Base-by-base conservation (phyloP, 2,888 invertebrate species). In the Lasioglossum villosulum region DNA sequence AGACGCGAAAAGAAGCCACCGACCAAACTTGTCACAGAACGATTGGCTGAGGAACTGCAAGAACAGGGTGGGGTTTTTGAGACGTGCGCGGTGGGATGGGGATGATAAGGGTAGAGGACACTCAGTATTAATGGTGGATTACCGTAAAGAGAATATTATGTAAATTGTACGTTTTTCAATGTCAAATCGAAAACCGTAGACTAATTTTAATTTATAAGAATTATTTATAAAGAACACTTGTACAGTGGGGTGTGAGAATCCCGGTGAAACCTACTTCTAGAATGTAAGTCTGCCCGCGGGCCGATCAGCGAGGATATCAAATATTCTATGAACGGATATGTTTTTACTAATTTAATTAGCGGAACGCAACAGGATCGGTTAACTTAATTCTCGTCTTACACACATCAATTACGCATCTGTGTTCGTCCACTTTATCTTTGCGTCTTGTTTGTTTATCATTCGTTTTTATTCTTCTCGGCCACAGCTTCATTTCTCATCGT, bases 121-220 rank as follows among this genome's bases (percentile, higher is more conserved):
- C 92, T 91, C 94, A 94, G 94, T 94, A 94, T 94, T 94, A 94
- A 92, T 89, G 90, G 90, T 90, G 92, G 90, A 93, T 88, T 87
- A 89, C 92, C 88, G 90, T 90, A 89, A 91, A 84, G 87, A 39
- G 88, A 91, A 82, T 75, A 88, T 90, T 84, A 80, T 91, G 89
- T 91, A 91, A 82, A 91, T 89, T 90, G 80, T 91, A 90, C 88
- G 79, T 90, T 84, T 86, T 83, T 88, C 81, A 68, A 86, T 75
- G 88, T 84, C 84, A 72, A 80, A 73, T 83, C 78, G 82, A 80
- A 82, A 81, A 72, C 37, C 86, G 79, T 92, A 90, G 88, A 84
- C 85, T 92, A 91, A 90, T 88, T 90, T 88, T 91, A 91, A 91
- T 91, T 93, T 92, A 89, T 93, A 94, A 93, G 92, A 90, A 88